These are phyloP conservation scores for Coenonympha arcania DNA, from an alignment of 2,888 invertebrate species.

Conservation along the genomic window DNA sequence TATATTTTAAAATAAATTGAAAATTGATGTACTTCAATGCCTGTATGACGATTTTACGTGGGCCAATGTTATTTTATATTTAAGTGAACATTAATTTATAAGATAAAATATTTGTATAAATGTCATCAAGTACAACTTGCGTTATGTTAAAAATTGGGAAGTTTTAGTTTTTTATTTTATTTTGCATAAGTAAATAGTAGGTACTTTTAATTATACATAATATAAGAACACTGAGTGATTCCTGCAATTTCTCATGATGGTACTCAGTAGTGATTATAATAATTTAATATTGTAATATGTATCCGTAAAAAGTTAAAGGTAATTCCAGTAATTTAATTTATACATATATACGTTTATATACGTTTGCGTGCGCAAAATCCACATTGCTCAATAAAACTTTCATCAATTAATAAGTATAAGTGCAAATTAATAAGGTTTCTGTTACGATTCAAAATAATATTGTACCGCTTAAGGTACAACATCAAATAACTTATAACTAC, in stretches of 20 bases:
- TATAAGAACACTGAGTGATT: background rate
- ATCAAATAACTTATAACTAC: no score
- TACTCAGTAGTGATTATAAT: conserved; percentile 8
- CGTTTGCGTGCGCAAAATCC: conserved; percentile 2
- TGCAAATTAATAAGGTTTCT: background rate
- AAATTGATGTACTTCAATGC: conserved; percentile 23
- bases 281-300: background rate
- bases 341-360: conserved; percentile 8
- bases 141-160: conserved; percentile 8
- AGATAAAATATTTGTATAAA: conserved; percentile 17
- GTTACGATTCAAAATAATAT: background rate
- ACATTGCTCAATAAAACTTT: conserved; percentile 9
- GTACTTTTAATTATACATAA: conserved; percentile 8
- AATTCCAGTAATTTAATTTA: conserved; percentile 17
- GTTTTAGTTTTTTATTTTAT: conserved; percentile 12
- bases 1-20: background rate
- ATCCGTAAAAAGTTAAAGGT: conserved; percentile 1
- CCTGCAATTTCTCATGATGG: conserved; percentile 1
- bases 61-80: conserved; percentile 34
- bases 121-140: conserved; percentile 21
- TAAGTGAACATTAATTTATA: conserved; percentile 24
- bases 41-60: conserved; percentile 30
- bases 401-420: background rate
- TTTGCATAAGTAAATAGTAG: background rate
- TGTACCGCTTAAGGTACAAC: no score